Conservation (phyloP, 2,888 invertebrate species). For the Nemurella pictetii region DNA sequence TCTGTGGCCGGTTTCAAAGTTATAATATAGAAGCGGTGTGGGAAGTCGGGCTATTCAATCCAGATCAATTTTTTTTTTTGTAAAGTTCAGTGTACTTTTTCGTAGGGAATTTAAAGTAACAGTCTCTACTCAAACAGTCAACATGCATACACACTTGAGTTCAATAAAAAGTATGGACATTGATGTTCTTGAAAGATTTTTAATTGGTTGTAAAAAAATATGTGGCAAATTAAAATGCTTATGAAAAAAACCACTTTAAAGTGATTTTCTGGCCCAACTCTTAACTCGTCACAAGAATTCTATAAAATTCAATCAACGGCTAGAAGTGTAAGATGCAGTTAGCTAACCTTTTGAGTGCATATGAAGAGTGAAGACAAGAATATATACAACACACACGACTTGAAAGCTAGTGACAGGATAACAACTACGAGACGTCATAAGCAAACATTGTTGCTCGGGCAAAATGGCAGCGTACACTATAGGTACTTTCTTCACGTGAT, state of each 20-base stretch:
- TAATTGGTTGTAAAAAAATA: background rate
- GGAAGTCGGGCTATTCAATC: background rate
- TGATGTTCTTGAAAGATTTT: background rate
- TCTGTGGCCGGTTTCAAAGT: background rate
- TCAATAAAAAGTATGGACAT: background rate
- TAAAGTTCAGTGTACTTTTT: background rate
- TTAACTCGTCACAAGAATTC: background rate
- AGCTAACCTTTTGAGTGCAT: background rate
- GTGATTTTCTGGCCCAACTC: background rate
- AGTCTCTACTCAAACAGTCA: background rate
- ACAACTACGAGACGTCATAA: too few relatives aligned
- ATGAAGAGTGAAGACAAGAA: too few relatives aligned
- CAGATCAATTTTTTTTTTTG: background rate
- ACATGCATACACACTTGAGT: background rate
- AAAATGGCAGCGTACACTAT: too few relatives aligned
- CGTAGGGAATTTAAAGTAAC: background rate
- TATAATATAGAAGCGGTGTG: background rate
- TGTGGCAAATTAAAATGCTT: background rate
- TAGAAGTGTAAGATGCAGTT: background rate
- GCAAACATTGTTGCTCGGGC: too few relatives aligned
- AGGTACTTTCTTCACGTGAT: background rate
- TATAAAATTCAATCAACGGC: background rate
- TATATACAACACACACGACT: too few relatives aligned
- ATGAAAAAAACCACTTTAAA: background rate
- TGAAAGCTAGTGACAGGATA: too few relatives aligned